A percentile compares a stretch with the other conserved stretches of the same genome.
These are phyloP conservation scores for Oenanthe melanoleuca DNA, from an alignment of 2,113 vertebrate species.

Conservation along the genomic window DNA sequence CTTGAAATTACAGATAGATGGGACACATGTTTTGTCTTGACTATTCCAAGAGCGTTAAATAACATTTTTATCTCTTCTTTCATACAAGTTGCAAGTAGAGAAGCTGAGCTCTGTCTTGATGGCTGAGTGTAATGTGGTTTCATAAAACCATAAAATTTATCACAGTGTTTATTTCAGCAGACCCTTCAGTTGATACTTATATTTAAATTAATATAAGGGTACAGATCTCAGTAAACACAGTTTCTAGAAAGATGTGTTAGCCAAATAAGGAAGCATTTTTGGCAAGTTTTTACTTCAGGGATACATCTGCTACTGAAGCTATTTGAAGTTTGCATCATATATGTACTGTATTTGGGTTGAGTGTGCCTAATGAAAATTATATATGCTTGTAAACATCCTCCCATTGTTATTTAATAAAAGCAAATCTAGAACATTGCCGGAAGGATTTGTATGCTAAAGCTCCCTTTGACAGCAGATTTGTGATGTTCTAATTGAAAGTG, in stretches of 20 bases:
- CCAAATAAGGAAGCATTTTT: not conserved
- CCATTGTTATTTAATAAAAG: constrained; percentile 41
- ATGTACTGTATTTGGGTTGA: not conserved
- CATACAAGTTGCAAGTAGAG: not conserved
- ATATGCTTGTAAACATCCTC: constrained; percentile 42
- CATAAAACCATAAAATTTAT: not conserved
- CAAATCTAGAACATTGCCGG: not conserved
- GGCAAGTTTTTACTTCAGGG: not conserved
- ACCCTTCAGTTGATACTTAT: not conserved
- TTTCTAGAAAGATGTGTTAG: not conserved
- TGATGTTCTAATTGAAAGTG: not conserved
- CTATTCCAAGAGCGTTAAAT: not conserved
- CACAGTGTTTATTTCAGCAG: not conserved
- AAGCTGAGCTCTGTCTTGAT: not conserved
- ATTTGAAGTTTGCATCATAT: constrained; percentile 3
- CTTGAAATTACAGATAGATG: not conserved
- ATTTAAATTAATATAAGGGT: not conserved
- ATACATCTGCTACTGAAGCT: not conserved
- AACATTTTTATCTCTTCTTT: not conserved
- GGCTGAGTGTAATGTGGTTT: not conserved
- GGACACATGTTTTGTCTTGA: not conserved
- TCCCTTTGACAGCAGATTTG: constrained; percentile 16
- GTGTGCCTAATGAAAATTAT: constrained; percentile 42
- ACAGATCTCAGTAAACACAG: not conserved
- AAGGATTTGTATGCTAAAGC: constrained; percentile 11